Conservation (phyloP, 2,888 invertebrate species). For the Drosophila helvetica region DNA sequence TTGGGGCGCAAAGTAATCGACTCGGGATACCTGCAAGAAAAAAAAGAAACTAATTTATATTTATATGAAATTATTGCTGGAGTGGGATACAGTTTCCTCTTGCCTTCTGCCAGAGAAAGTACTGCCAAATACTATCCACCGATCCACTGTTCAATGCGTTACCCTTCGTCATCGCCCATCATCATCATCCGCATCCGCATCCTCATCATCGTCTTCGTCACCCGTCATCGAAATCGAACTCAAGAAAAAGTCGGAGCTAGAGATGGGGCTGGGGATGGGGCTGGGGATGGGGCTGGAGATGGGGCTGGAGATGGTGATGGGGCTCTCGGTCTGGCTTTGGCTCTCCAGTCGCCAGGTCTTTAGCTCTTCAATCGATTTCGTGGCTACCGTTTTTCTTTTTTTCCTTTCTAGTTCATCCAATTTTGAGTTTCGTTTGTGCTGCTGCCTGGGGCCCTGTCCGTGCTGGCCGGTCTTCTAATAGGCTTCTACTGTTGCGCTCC, state of each 20-base stretch:
- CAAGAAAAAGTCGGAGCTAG: background rate
- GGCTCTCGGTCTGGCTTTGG: conserved; percentile 10
- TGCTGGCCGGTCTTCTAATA: conserved; percentile 64
- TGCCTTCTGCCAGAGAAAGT: no score
- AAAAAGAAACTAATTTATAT: no score
- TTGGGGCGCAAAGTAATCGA: no score
- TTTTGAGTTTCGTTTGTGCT: conserved; percentile 52
- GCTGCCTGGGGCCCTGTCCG: conserved; percentile 22
- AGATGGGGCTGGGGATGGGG: no score
- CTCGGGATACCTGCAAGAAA: background rate
- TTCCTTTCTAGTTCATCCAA: conserved; percentile 62
- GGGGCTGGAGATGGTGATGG: no score
- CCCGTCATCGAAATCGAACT: conserved; percentile 44
- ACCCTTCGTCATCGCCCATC: conserved; percentile 32
- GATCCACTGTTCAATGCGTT: conserved; percentile 26
- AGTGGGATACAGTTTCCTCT: no score
- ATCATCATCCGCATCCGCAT: conserved; percentile 1
- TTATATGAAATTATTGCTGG: no score
- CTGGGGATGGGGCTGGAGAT: no score
- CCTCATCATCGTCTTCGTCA: conserved; percentile 38
- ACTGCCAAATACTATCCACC: background rate
- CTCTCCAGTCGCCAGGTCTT: conserved; percentile 60
- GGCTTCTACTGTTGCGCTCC: conserved; percentile 46
- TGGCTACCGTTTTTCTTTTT: conserved; percentile 62
- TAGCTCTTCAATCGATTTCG: conserved; percentile 76